Conservation (phyloP, 2,113 vertebrate genomes). For the Ceuthmochares aereus region DNA sequence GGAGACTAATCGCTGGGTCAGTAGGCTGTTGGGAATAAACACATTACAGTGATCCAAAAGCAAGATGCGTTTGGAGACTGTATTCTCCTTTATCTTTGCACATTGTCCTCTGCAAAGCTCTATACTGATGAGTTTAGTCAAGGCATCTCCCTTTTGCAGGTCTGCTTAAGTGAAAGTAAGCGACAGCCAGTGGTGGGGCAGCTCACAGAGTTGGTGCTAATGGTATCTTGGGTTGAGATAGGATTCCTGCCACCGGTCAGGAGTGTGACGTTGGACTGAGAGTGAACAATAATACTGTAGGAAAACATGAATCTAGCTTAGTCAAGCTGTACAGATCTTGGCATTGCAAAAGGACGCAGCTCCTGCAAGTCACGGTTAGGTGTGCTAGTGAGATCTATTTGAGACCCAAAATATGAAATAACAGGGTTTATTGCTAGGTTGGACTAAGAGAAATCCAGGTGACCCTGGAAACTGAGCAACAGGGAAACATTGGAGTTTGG, state of each 20-base stretch:
- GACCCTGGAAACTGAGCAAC: neutral
- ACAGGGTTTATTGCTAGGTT: neutral
- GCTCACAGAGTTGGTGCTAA: neutral
- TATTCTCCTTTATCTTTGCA: neutral
- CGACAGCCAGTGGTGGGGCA: neutral
- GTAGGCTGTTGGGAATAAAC: neutral
- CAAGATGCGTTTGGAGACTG: neutral
- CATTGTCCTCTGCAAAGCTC: neutral
- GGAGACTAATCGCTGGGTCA: neutral
- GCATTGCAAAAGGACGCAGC: neutral
- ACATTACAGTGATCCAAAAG: neutral
- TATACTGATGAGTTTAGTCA: accelerated
- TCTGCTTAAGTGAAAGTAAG: neutral
- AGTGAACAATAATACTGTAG: accelerated
- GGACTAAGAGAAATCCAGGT: neutral
- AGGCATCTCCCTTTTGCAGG: neutral
- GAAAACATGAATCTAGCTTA: neutral
- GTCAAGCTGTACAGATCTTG: neutral
- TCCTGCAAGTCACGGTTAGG: neutral
- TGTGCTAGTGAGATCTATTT: neutral
- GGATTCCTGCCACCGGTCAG: accelerated
- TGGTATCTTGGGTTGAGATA: neutral
- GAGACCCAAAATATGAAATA: neutral
- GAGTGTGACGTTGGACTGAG: accelerated
- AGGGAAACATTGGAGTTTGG: neutral